phyloP scores from a whole-genome alignment of 2,113 vertebrate species.

The Oophaga pumilio region DNA sequence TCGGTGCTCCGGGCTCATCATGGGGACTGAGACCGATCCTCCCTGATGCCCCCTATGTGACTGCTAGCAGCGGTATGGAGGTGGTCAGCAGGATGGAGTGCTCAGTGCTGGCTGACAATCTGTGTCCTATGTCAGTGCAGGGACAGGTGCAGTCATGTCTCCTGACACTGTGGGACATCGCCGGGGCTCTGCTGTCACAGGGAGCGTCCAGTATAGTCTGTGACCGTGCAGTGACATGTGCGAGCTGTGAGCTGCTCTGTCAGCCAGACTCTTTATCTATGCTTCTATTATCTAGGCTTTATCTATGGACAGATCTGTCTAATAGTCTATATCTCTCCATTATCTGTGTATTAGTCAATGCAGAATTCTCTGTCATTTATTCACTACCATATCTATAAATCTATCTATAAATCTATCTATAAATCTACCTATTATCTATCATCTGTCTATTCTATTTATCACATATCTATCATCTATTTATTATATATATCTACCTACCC shows the following conservation, averaged over 20 bases:
- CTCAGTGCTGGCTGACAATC: background rate
- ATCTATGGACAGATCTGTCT: background rate
- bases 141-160: background rate
- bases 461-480: background rate
- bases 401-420: background rate
- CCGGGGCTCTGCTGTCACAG: background rate
- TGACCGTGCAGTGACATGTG: background rate
- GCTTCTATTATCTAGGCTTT: background rate
- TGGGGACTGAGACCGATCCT: background rate
- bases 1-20: background rate
- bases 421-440: background rate
- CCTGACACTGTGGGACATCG: background rate
- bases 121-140: background rate
- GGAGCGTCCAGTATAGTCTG: background rate
- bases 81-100: background rate
- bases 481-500: conserved; percentile 10
- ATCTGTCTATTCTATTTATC: background rate
- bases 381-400: background rate
- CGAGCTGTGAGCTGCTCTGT: background rate
- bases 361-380: background rate
- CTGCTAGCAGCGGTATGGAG: background rate
- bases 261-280: too few species aligned
- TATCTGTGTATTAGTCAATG: background rate
- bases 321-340: background rate
- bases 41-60: background rate